Conservation (phyloP, 2,113 vertebrate species). For the Cricetomys ansorgei region DNA sequence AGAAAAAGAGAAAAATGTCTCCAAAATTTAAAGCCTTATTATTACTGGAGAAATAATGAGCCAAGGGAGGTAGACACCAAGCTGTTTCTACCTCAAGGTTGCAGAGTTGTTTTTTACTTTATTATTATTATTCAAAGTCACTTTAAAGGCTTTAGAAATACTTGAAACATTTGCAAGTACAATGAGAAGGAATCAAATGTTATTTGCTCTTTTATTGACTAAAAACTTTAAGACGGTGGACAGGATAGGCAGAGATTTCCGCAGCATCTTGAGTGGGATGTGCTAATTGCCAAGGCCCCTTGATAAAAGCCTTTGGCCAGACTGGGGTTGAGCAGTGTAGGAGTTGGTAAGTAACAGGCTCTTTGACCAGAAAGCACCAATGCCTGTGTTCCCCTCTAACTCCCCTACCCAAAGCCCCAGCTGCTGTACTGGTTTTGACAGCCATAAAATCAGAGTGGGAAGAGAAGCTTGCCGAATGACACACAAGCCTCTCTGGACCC, state of each 20-base stretch:
- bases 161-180: constrained; percentile 68
- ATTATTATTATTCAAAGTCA: neutral
- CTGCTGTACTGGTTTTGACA: constrained; percentile 72
- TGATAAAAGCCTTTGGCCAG: constrained; percentile 81
- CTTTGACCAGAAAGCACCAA: constrained; percentile 74
- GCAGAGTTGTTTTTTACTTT: neutral
- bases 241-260: constrained; percentile 44
- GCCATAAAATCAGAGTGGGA: constrained; percentile 26
- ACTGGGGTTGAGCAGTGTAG: constrained; percentile 80
- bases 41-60: constrained; percentile 24
- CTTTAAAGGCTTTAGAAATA: constrained; percentile 78
- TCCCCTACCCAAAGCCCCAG: constrained; percentile 71
- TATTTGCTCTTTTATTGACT: constrained; percentile 72
- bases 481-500: neutral
- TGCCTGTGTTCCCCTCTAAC: constrained; percentile 62
- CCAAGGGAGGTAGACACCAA: constrained; percentile 51
- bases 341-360: constrained; percentile 74
- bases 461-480: neutral
- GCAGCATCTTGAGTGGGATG: neutral
- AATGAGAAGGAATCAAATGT: constrained; percentile 64
- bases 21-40: constrained; percentile 14
- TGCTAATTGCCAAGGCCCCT: constrained; percentile 62
- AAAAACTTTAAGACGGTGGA: constrained; percentile 68
- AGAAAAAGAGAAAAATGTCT: neutral
- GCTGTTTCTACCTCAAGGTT: constrained; percentile 60